Base-by-base conservation (phyloP, 2,888 invertebrate genomes). In the Drosophila eohydei region DNA sequence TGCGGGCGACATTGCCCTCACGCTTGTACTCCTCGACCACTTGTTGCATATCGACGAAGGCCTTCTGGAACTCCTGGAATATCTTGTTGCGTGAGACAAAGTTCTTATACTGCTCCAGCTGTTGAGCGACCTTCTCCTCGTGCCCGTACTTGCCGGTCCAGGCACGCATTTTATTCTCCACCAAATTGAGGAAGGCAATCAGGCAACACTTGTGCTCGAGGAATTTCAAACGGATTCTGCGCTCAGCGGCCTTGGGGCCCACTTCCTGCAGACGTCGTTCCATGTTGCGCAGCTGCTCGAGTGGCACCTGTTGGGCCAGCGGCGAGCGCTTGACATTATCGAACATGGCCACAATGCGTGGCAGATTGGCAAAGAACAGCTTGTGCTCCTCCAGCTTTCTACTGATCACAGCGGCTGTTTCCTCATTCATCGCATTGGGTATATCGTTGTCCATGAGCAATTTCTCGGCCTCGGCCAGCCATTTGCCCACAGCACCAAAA, bases 131-230 rank as follows among this genome's bases (percentile, higher is more conserved):
- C 92, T 96, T 95, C 73, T 97, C 96, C 84, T 97, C 95, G 59
- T 95, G 94, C 46, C 97, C 97, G 90, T 97, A 98, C 93, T 98
- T 98, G 38, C 96, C 95, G 74, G 96, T 97, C 98, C 98, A 98
- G 56, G 95, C 94, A 91, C 96, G 96, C 82, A 98, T 94, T 92
- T 98, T 98, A 68, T 96, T 96, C 94, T 98, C 98, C 43, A 98
- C 96, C 78, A 97, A 94, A 92, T 97, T 97, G 65, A 98, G 95
- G 93, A 98, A 97, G 73, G 97, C 98, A 89, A 98, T 96, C 86
- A 98, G 95, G 93, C 97, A 97, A 93, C 97, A 98, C 94, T 97
- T 97, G 93, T 98, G 97, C 93, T 98, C 97, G 80, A 97, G 94
- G 94, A 97, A 98, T 93, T 98, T 97, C 91, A 98, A 94, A 91